These are phyloP conservation scores for Conops quadrifasciatus DNA, from an alignment of 2,888 invertebrate genomes.

Conservation along the genomic window DNA sequence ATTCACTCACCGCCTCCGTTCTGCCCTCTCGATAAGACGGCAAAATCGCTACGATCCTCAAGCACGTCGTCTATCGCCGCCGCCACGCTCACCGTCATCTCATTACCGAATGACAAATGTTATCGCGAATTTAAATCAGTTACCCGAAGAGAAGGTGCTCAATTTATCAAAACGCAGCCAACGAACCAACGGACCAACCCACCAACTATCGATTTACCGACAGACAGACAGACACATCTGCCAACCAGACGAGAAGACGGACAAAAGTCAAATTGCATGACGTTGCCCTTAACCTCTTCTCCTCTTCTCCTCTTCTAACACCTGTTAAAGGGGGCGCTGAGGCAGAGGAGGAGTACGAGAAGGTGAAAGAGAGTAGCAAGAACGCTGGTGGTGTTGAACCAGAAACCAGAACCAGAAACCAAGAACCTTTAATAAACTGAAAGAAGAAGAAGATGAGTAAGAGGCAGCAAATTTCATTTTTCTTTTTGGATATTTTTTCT, in stretches of 20 bases:
- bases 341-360: neutral
- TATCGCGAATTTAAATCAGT: slow-evolving; percentile 33
- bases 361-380: neutral
- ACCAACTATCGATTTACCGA: slow-evolving; percentile 9
- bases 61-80: neutral
- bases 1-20: too few relatives aligned
- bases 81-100: neutral
- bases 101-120: slow-evolving; percentile 29
- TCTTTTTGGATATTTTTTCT: neutral
- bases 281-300: too few relatives aligned
- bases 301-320: too few relatives aligned
- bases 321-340: neutral
- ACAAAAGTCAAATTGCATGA: neutral
- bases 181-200: neutral
- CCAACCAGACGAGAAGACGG: neutral
- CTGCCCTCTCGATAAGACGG: too few relatives aligned
- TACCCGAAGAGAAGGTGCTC: slow-evolving; percentile 15
- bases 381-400: neutral
- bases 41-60: neutral
- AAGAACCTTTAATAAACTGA: too few relatives aligned
- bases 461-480: slow-evolving; percentile 10
- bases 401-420: neutral
- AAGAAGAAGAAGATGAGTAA: neutral
- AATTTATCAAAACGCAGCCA: slow-evolving; percentile 16
- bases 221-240: too few relatives aligned